Conservation (phyloP, 2,113 vertebrate genomes). For the Felis chaus region DNA sequence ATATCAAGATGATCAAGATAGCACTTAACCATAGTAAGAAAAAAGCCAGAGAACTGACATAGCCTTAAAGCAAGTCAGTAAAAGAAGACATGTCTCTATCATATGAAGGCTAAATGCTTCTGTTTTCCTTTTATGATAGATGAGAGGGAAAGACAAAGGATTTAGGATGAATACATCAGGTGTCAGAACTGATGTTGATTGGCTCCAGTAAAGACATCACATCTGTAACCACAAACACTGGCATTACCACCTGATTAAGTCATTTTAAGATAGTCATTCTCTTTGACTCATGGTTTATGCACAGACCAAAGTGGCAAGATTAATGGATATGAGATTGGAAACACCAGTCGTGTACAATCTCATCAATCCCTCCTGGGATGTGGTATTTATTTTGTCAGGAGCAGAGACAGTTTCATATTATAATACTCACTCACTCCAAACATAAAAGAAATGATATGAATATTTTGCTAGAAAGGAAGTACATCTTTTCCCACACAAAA, state of each 20-base stretch:
- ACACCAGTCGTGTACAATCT: not conserved
- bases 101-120: not conserved
- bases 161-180: too few relatives aligned
- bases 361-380: not conserved
- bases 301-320: not conserved
- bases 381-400: not conserved
- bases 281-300: not conserved
- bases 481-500: not conserved
- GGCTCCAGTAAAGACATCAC: not conserved
- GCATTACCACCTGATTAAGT: not conserved
- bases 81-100: not conserved
- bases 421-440: not conserved
- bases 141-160: not conserved
- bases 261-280: not conserved
- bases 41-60: not conserved
- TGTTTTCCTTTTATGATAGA: not conserved
- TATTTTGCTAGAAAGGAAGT: not conserved
- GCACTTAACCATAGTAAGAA: not conserved
- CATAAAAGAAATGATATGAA: not conserved
- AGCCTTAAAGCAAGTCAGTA: not conserved
- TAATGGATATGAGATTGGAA: not conserved
- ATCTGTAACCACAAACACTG: not conserved
- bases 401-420: not conserved
- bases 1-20: not conserved
- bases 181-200: not conserved